Evolutionary conservation across 2,113 vertebrate species (phyloP).

Genomic region (Microcebus jonahi): DNA sequence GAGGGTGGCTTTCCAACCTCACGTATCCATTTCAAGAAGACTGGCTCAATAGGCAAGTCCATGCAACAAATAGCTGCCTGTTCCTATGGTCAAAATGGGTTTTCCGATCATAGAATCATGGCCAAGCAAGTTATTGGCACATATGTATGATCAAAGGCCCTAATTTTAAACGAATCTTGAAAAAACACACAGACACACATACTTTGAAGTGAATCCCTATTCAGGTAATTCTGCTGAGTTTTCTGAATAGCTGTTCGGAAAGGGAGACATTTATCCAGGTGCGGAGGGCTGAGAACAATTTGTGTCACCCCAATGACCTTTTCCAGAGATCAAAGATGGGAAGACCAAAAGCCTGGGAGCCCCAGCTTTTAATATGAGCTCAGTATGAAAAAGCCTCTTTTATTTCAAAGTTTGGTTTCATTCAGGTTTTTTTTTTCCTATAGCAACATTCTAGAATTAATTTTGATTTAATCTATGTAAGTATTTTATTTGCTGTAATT

Average conservation of each 20-base stretch:
- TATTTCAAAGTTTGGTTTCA: conserved; percentile 32
- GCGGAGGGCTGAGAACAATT: neutral
- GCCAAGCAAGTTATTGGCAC: neutral
- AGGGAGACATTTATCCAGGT: neutral
- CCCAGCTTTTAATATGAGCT: neutral
- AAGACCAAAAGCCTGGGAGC: neutral
- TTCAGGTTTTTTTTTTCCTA: neutral
- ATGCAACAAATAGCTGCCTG: neutral
- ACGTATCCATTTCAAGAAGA: neutral
- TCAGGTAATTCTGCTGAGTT: neutral
- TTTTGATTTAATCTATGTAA: neutral
- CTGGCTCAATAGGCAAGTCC: neutral
- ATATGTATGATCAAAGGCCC: neutral
- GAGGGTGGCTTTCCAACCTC: neutral
- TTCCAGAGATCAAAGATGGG: neutral
- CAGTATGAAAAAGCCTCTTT: neutral
- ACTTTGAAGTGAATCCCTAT: neutral
- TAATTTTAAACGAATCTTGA: neutral
- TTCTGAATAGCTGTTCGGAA: neutral
- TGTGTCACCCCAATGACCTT: neutral
- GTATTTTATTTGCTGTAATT: conserved; percentile 10
- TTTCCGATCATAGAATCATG: neutral
- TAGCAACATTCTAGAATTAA: neutral
- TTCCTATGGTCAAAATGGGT: neutral
- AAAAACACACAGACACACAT: too few species aligned